A percentile compares a stretch with the other conserved stretches of the same genome.
Conservation (phyloP, 2,113 vertebrate genomes). For the Sinosuthora webbiana region DNA sequence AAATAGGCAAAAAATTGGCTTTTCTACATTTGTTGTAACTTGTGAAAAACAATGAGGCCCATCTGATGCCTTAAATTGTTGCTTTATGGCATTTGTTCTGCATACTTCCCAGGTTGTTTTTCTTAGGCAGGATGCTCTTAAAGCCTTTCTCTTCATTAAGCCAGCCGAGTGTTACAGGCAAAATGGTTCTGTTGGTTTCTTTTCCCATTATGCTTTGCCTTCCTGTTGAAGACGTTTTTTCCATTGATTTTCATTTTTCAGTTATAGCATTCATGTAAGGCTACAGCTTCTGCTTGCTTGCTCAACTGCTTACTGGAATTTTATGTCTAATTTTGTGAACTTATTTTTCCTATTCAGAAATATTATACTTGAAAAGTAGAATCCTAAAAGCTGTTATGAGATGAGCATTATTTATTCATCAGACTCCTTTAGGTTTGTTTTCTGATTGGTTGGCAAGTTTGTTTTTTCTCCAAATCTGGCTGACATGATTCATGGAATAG, state of each 20-base stretch:
- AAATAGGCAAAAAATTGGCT: background rate
- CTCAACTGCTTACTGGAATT: background rate
- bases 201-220: background rate
- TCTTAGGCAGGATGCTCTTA: background rate
- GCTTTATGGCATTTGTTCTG: background rate
- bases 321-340: background rate
- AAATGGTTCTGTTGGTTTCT: background rate
- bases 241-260: background rate
- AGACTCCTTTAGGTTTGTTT: background rate
- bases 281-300: background rate
- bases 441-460: background rate
- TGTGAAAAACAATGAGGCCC: background rate
- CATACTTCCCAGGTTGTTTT: background rate
- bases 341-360: background rate
- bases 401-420: background rate
- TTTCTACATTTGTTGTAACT: background rate
- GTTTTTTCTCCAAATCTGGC: background rate
- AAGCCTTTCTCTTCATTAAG: background rate
- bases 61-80: background rate
- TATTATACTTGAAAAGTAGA: background rate
- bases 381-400: background rate
- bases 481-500: background rate
- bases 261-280: background rate
- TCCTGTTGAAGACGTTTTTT: background rate
- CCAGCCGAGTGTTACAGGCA: background rate